These are phyloP conservation scores for Gastrophryne carolinensis DNA, from an alignment of 2,797 vertebrate species.

Conservation along the genomic window DNA sequence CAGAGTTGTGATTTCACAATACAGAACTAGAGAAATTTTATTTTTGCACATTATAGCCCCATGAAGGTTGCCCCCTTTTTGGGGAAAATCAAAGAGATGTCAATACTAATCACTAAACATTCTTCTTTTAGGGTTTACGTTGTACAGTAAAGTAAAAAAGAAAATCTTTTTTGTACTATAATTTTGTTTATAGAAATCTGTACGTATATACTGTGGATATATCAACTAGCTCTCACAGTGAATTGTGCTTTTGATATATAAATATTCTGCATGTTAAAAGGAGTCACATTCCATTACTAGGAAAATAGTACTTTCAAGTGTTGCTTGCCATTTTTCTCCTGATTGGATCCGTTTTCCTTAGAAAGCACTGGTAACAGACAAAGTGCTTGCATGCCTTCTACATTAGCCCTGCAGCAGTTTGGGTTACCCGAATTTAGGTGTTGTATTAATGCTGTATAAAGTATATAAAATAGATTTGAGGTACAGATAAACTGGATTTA, in stretches of 20 bases:
- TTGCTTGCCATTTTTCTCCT: too few relatives aligned
- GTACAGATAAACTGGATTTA: background rate
- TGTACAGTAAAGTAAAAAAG: slow-evolving; percentile 1
- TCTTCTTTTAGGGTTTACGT: background rate
- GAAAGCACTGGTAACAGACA: too few relatives aligned
- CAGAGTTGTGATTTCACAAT: slow-evolving; percentile 39
- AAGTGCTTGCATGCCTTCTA: too few relatives aligned
- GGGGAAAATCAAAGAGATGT: background rate
- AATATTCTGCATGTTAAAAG: background rate
- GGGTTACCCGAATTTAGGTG: too few relatives aligned
- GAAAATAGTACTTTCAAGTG: too few relatives aligned
- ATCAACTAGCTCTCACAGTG: background rate
- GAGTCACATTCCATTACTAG: background rate
- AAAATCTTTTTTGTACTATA: background rate
- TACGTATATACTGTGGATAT: background rate
- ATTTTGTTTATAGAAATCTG: background rate
- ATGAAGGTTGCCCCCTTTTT: background rate
- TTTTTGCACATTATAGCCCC: background rate
- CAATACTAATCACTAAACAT: background rate
- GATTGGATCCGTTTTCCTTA: too few relatives aligned
- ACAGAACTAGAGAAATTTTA: slow-evolving; percentile 17
- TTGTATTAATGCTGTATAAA: background rate
- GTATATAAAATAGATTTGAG: background rate
- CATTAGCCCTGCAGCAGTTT: too few relatives aligned
- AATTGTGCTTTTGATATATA: background rate